Evolutionary conservation across 2,113 vertebrate species (phyloP), one percentile per base, ranked within the genome.

Genomic region (Heloderma charlesbogerti): DNA sequence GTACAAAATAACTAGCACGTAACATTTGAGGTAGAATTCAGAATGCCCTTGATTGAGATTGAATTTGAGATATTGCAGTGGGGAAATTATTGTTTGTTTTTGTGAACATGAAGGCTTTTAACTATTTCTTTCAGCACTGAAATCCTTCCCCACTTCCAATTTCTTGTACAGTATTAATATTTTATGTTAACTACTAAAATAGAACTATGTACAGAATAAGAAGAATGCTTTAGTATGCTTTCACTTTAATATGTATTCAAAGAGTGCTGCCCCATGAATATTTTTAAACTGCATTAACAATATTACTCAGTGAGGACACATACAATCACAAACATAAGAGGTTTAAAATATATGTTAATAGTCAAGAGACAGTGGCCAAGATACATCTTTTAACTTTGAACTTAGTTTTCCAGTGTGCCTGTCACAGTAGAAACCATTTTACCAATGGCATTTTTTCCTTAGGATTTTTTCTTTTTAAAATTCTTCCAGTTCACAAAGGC

Each of bases 1-100:
- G 99, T 99, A 94, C 45, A 94, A 74, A 88, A 5, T 31, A 86
- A 37, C 45, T 88, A 93, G 90, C 69, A 89, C 1, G 13, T 43
- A 10, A 40, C 9, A 4, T 84, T 92, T 84, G 91, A 89, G 0
- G 16, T 67, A 85, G 82, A 60, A 34, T 89, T 89, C 60, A 71
- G 66, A 75, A 1, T 93, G 48, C 4, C 74, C 85, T 1, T 57
- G 81, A 27, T 69, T 94, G 54, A 51, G 4, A 13, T 34, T 27
- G 31, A 31, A 29, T 86, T 18, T 13, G 20, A 0, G 72, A 92
- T 20, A 40, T 18, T 63, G 15, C 15, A 72, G 31, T 71, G 16
- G 63, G 15, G n/a, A 89, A 63, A 13, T 57, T 40, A 60, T 9
- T 86, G 67, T 91, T 45, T 90, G 74, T 5, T 84, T 60, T 22